Conservation (phyloP, 1,140 invertebrate species). For the Hycleus phaleratus region DNA sequence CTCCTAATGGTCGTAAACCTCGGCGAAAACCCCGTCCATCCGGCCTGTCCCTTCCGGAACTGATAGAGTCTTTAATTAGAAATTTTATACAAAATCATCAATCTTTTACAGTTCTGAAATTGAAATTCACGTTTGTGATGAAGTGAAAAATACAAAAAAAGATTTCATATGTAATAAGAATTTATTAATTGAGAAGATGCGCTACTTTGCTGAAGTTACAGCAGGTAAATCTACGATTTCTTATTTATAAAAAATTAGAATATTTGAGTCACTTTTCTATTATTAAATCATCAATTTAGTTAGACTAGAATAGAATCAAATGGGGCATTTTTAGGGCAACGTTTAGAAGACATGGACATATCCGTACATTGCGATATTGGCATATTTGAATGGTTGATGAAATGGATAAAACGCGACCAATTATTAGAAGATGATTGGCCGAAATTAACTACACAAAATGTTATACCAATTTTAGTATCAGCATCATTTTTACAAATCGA, state of each 20-base stretch:
- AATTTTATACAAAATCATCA: not conserved
- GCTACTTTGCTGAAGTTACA: slow-evolving; percentile 86
- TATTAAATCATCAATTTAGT: too few relatives aligned
- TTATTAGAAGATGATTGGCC: slow-evolving; percentile 61
- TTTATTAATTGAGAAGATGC: slow-evolving; percentile 82
- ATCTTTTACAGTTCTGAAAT: slow-evolving; percentile 58
- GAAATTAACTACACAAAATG: slow-evolving; percentile 71
- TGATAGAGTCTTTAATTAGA: too few relatives aligned
- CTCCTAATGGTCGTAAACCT: too few relatives aligned
- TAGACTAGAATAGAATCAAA: too few relatives aligned
- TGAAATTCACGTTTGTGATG: slow-evolving; percentile 81
- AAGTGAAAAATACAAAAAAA: slow-evolving; percentile 75
- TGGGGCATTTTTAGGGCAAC: slow-evolving; percentile 49
- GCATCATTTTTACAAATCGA: slow-evolving; percentile 94
- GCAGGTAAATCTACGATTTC: slow-evolving; percentile 42
- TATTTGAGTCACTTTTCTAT: too few relatives aligned
- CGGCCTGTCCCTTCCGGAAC: too few relatives aligned
- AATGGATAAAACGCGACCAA: slow-evolving; percentile 76
- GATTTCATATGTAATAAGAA: slow-evolving; percentile 83
- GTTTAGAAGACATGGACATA: slow-evolving; percentile 91
- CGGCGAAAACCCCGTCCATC: too few relatives aligned
- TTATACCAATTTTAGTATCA: slow-evolving; percentile 85
- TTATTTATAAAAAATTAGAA: too few relatives aligned
- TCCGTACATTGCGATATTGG: slow-evolving; percentile 91
- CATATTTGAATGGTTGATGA: slow-evolving; percentile 94